Percentiles rank a stretch among this genome's conserved stretches.
Evolutionary conservation across 2,888 invertebrate genomes (phyloP).

Genomic region (Bombyx huttoni): DNA sequence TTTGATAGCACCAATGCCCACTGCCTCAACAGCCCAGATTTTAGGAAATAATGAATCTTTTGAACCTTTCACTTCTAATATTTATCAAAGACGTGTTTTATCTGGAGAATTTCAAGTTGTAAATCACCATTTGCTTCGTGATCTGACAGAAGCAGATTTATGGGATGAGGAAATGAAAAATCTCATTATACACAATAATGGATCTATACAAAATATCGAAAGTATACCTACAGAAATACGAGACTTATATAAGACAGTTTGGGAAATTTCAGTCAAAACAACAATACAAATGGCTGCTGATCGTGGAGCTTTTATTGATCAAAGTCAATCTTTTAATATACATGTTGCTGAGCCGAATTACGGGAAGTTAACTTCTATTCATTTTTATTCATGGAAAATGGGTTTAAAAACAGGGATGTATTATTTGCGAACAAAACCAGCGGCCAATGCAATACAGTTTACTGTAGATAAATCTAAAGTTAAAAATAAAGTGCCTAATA

Average conservation of each 20-base stretch:
- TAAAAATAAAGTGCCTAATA: constrained; percentile 25
- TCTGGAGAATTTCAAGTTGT: constrained; percentile 98
- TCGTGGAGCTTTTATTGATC: constrained; percentile 97
- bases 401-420: constrained; percentile 99
- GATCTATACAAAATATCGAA: constrained; percentile 92
- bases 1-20: constrained; percentile 97
- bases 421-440: constrained; percentile 96
- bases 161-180: constrained; percentile 98
- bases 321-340: constrained; percentile 97
- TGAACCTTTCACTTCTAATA: constrained; percentile 98
- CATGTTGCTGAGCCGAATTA: constrained; percentile 96
- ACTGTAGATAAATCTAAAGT: constrained; percentile 89
- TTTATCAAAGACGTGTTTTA: constrained; percentile 93
- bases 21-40: constrained; percentile 98
- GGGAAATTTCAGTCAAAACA: constrained; percentile 96
- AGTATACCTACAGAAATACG: constrained; percentile 88
- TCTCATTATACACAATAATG: constrained; percentile 89
- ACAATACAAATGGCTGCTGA: constrained; percentile 98
- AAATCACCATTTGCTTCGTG: constrained; percentile 94
- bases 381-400: constrained; percentile 97
- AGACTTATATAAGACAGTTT: constrained; percentile 94
- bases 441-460: constrained; percentile 96
- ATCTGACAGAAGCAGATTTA: constrained; percentile 89
- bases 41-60: constrained; percentile 98
- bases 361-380: constrained; percentile 96